Evolutionary conservation across 2,888 invertebrate species (phyloP), one percentile per base, ranked within the genome.

Genomic region (Drosophila aldrichi): DNA sequence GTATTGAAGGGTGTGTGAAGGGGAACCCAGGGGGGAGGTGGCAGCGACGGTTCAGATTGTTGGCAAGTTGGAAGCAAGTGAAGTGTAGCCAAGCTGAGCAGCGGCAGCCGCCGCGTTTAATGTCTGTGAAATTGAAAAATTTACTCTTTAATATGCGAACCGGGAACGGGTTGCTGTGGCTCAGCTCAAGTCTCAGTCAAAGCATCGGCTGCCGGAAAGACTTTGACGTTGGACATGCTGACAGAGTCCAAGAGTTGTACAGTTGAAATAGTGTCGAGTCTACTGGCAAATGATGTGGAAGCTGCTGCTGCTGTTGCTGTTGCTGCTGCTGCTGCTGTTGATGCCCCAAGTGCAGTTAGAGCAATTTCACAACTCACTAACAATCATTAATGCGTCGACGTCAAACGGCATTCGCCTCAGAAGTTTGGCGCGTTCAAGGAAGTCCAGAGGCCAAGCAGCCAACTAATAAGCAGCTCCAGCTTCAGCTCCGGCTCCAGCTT

Each of bases 51-150:
- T 1, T 46, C 32, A 57, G 54, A 44, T 52, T 60, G 57, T 40
- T 59, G 71, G 64, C 66, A 66, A 60, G 52, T 43, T 56, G 51
- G 71, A 41, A 51, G 70, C 67, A 75, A 70, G 59, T 79, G 64
- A 57, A 83, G 87, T 60, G 65, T 68, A 70, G 74, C 61, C 62
- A 58, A 67, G 82, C 56, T 61, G 51, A 63, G 64, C 69, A 62
- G 60, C 70, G 63, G 58, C 71, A 77, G 88, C 82, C 66, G 88
- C 70, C 83, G 86, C 85, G 86, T 88, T 89, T 87, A 90, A 87
- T 87, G 86, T 88, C 89, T 90, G 90, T 89, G 90, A 87, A 87
- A 87, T 87, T 87, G 86, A 88, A 86, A 86, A 89, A 86, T 86
- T 77, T 89, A 88, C 88, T 85, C 89, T 89, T 85, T 85, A 85